Evolutionary conservation across 2,797 vertebrate species (phyloP).

Genomic region (Phataginus tricuspis): DNA sequence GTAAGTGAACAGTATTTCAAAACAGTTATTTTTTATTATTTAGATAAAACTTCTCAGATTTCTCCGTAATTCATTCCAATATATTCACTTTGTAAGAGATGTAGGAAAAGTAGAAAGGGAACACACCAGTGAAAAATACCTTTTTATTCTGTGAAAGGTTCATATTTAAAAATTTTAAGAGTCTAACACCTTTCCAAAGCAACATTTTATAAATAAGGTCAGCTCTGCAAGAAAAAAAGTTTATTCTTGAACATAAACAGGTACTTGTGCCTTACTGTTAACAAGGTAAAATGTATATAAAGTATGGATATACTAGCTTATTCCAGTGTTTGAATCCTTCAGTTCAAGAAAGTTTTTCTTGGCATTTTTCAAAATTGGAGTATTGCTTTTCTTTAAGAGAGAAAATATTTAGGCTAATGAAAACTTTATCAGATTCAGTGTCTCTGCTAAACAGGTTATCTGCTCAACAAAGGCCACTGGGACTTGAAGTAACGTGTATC

Average conservation of each 20-base stretch:
- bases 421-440: conserved; percentile 24
- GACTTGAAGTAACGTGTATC: neutral
- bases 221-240: neutral
- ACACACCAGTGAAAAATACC: neutral
- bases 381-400: neutral
- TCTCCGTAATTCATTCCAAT: conserved; percentile 1
- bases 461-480: conserved; percentile 45
- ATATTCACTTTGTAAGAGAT: conserved; percentile 3
- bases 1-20: conserved; percentile 67
- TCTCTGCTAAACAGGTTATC: conserved; percentile 41
- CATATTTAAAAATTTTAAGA: neutral
- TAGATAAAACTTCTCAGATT: conserved; percentile 41
- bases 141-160: neutral
- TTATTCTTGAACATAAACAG: neutral
- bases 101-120: neutral
- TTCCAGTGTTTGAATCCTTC: neutral
- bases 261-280: neutral
- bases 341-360: neutral
- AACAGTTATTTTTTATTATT: conserved; percentile 71
- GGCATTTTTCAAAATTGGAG: conserved; percentile 16
- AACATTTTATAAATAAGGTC: conserved; percentile 6
- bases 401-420: conserved; percentile 41
- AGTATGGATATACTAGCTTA: neutral
- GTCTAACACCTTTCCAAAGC: neutral
- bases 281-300: neutral